A percentile compares a stretch with the other conserved stretches of the same genome.
Conservation (phyloP, 2,888 invertebrate species). For the Chymomyza procnemis region DNA sequence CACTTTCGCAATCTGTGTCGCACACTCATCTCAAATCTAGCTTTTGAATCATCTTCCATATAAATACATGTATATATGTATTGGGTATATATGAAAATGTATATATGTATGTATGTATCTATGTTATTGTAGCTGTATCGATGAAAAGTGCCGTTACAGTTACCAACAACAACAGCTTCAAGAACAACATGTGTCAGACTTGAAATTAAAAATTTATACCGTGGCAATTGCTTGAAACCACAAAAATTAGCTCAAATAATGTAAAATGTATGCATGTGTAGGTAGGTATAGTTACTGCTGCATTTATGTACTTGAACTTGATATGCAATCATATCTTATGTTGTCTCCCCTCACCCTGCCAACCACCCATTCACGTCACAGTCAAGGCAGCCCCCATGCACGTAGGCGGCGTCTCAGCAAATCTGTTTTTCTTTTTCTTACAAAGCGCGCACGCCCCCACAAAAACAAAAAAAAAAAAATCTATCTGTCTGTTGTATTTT, state of each 20-base stretch:
- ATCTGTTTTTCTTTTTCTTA: no score
- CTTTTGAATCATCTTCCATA: background rate
- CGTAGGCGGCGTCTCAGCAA: conserved; percentile 9
- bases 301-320: conserved; percentile 44
- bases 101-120: no score
- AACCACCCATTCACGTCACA: background rate
- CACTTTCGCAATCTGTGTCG: background rate
- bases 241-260: background rate
- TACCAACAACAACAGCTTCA: background rate
- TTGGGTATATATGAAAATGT: no score
- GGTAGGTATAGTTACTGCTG: background rate
- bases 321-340: conserved; percentile 15
- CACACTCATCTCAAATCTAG: background rate
- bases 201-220: background rate
- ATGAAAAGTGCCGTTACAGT: background rate
- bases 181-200: background rate
- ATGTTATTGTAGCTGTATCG: background rate
- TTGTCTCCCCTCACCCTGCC: no score
- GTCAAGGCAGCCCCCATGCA: background rate
- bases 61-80: background rate
- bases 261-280: background rate
- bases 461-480: no score
- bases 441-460: background rate
- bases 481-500: conserved; percentile 6
- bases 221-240: background rate